Evolutionary conservation across 2,797 vertebrate genomes (phyloP), one percentile per base, ranked within the genome.

Genomic region (Fistularia tabacaria): DNA sequence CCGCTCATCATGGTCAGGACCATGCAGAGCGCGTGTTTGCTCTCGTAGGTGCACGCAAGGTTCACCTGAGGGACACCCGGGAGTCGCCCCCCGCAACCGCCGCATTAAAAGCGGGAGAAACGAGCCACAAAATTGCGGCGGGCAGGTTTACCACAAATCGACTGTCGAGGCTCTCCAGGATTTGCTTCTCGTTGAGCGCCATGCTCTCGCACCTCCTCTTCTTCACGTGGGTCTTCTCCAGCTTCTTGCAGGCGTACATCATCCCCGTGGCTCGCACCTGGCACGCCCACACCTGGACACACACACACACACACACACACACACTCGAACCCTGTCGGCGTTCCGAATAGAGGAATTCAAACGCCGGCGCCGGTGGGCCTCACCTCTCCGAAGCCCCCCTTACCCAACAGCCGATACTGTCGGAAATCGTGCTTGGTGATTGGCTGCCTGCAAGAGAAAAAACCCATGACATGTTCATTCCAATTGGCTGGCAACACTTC

Each of bases 201-300:
- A 95, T 86, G 0, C 38, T 9, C 46, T 95, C 93, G 0, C 93
- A 90, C 57, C 69, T 88, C 50, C 91, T 75, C 77, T 92, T 94
- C 82, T 94, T 95, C 66, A 95, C 87, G 4, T 93, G 88, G 49
- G 93, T 94, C 79, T 95, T 95, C 58, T 94, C 92, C 64, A 95
- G 88, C 72, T 94, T 94, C 49, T 95, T 95, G 74, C 93, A 94
- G 55, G 93, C 93, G 1, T 94, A 94, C 94, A 94, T 93, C 85
- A 91, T 93, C 7, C 93, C 93, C 0, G 93, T 90, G 14, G 91
- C 87, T 8, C 93, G 85, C 9, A 88, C 87, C 75, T 94, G 93
- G 64, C 88, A 94, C 0, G 92, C 94, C 10, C 92, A 94, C 57
- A 95, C 94, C 93, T 93, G 63, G 7, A 44, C 3, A 13, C 3